A percentile compares a stretch with the other conserved stretches of the same genome.
Evolutionary conservation across 2,888 invertebrate species (phyloP).

Genomic region (Lasioglossum calceatum): DNA sequence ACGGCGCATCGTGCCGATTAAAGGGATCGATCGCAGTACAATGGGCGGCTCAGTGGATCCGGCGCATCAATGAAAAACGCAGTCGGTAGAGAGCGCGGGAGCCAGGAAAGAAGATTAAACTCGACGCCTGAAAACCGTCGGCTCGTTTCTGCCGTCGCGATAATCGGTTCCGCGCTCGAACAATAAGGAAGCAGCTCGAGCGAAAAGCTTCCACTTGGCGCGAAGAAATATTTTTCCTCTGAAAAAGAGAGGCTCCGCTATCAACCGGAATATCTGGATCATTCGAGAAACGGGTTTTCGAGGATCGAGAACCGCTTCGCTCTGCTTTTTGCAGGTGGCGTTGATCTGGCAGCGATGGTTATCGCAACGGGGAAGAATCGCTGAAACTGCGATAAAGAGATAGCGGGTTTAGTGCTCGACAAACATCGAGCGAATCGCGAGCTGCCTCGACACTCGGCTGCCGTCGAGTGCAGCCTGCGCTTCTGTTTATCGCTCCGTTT

Average conservation of each 20-base stretch:
- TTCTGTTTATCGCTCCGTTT: background rate
- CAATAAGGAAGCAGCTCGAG: background rate
- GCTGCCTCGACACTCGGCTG: background rate
- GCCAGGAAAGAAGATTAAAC: background rate
- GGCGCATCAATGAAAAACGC: slow-evolving; percentile 6
- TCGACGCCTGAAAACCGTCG: background rate
- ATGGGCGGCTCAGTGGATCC: background rate
- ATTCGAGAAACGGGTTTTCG: background rate
- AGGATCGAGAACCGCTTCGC: background rate
- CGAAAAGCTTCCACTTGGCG: background rate
- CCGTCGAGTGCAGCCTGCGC: background rate
- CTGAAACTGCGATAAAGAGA: background rate
- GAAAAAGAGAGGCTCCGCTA: background rate
- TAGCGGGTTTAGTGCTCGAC: background rate
- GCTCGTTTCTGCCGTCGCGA: background rate
- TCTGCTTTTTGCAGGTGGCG: background rate
- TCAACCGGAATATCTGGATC: background rate
- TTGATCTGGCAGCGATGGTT: background rate
- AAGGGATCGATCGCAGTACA: slow-evolving; percentile 22
- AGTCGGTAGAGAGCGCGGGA: background rate
- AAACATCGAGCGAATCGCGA: background rate
- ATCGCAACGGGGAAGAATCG: background rate
- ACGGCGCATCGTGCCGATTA: slow-evolving; percentile 19
- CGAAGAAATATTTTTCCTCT: slow-evolving; percentile 1
- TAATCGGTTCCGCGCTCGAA: background rate